Conservation (phyloP, 64 coral and sea anemone genomes). For the Montipora efflorescens region DNA sequence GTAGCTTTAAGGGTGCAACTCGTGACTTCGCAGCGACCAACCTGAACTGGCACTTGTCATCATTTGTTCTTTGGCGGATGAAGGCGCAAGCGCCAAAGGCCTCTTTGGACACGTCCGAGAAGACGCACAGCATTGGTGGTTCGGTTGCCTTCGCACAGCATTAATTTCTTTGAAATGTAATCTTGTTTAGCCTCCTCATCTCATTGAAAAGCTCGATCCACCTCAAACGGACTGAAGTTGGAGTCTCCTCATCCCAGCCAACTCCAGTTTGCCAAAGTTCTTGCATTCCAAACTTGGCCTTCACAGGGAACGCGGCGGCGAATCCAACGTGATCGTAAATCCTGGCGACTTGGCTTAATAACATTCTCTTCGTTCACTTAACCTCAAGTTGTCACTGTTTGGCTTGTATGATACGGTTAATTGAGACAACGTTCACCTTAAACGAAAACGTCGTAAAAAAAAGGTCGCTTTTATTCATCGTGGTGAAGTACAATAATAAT, state of each 20-base stretch:
- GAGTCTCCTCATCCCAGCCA: conserved; percentile 29
- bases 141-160: background rate
- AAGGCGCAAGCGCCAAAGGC: conserved; percentile 62
- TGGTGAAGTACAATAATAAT: too few relatives aligned
- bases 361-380: conserved; percentile 51
- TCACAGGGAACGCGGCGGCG: conserved; percentile 28
- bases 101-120: conserved; percentile 51
- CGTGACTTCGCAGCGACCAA: conserved; percentile 64
- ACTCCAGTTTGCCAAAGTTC: conserved; percentile 47
- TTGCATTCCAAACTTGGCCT: conserved; percentile 51
- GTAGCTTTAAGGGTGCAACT: conserved; percentile 59
- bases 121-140: conserved; percentile 7
- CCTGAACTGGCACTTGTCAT: background rate
- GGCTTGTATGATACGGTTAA: background rate
- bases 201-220: conserved; percentile 23
- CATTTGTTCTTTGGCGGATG: background rate
- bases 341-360: conserved; percentile 28
- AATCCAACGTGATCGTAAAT: conserved; percentile 54
- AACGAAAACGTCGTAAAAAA: background rate
- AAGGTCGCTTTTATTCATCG: too few relatives aligned
- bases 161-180: conserved; percentile 12
- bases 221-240: background rate
- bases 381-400: background rate
- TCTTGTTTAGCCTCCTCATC: conserved; percentile 21
- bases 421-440: conserved; percentile 11